A percentile compares a stretch with the other conserved stretches of the same genome.
These are phyloP conservation scores for Schmidtea mediterranea DNA, from an alignment of 1,140 invertebrate genomes.

Conservation along the genomic window DNA sequence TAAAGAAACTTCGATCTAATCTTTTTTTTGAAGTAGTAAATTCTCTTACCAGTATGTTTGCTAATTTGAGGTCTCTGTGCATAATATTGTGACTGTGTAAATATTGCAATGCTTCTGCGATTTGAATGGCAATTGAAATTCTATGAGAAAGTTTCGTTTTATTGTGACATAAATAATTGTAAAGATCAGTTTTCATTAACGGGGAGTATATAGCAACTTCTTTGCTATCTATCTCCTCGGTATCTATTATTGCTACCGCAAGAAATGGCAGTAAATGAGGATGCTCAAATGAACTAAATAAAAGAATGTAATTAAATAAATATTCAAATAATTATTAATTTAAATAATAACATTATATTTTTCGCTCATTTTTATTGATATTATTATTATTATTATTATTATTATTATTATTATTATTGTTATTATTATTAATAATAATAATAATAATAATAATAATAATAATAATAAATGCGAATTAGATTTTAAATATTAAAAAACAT, in stretches of 20 bases:
- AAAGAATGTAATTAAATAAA: background rate
- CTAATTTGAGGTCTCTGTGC: background rate
- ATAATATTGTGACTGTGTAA: background rate
- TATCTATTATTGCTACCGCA: background rate
- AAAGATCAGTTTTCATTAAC: background rate
- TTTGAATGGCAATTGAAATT: background rate
- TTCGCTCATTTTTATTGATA: too few relatives aligned
- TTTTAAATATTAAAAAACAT: too few relatives aligned
- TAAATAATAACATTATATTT: too few relatives aligned
- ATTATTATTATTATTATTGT: too few relatives aligned
- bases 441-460: too few relatives aligned
- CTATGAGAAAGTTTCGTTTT: background rate
- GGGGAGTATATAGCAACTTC: background rate
- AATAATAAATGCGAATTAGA: too few relatives aligned
- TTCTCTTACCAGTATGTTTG: constrained; percentile 3
- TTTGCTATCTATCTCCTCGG: background rate
- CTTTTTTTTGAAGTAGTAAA: too few relatives aligned
- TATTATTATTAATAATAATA: too few relatives aligned
- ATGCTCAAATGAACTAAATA: background rate
- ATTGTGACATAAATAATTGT: background rate
- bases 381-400: too few relatives aligned
- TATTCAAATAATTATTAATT: background rate
- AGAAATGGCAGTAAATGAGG: background rate
- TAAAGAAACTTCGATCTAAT: too few relatives aligned
- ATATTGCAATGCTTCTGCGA: background rate